Evolutionary conservation across 2,888 invertebrate genomes (phyloP), one percentile per base, ranked within the genome.

Genomic region (Tipula unca): DNA sequence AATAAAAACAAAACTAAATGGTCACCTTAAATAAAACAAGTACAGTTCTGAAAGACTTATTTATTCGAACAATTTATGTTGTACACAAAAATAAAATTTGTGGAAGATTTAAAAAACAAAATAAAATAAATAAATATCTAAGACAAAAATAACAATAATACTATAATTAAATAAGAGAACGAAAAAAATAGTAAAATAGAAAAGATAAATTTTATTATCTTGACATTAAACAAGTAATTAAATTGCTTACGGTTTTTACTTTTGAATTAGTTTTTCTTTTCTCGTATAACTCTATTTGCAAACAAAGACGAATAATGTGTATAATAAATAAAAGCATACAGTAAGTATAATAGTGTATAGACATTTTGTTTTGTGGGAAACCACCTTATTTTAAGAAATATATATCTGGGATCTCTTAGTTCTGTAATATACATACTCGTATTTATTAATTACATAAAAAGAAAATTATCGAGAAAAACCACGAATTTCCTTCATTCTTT

Each of bases 131-230:
- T 48, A 48, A 69, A 69, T 69, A 69, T 69, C 8, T 69, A 69
- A 48, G 48, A 48, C 48, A 39, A 39, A 69, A 69, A 69, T 69
- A 54, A 69, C 20, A 69, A 69, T 69, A 25, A 69, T 69, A 69
- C 69, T 69, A 25, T 69, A 69, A 69, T 69, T 69, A 69, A 25
- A 69, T 69, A 69, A 69, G 3, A 69, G 69, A 1, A 69, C 69
- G 69, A 69, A 69, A 25, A 69, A 54, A 25, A 48, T 48, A 48
- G 48, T 48, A 48, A 69, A 69, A 69, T 25, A 69, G 69, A 69
- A 69, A 69, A 69, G 69, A 69, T 69, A 69, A 69, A 69, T 69
- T 69, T 69, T 69, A 69, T 69, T 69, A 69, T 69, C 69, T 69
- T 69, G 69, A 69, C 69, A 69, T 69, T 69, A 69, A 69, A 14